phyloP scores from a whole-genome alignment of 2,113 vertebrate species.

The Paratilapia polleni region DNA sequence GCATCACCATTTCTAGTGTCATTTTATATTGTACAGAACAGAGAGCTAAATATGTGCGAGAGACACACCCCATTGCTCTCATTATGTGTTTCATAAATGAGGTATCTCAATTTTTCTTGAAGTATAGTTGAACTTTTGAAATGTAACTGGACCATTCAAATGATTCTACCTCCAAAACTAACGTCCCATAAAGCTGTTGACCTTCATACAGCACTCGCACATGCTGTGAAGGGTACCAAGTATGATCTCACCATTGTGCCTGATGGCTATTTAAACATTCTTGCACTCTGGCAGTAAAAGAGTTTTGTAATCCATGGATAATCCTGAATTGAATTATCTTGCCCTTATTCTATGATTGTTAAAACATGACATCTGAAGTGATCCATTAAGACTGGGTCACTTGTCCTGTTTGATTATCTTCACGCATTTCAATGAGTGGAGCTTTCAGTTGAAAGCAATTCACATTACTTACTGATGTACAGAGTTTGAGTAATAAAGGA shows the following conservation, averaged over 20 bases:
- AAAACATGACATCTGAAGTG: too few relatives aligned
- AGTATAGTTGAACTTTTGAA: background rate
- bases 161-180: constrained; percentile 21
- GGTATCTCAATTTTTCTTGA: background rate
- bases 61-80: background rate
- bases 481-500: background rate
- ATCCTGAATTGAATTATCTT: background rate
- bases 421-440: background rate
- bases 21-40: background rate
- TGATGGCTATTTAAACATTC: constrained; percentile 2
- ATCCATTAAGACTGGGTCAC: background rate
- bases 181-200: constrained; percentile 15
- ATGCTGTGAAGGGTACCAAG: background rate
- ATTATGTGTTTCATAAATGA: constrained; percentile 10
- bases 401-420: background rate
- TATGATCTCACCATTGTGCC: background rate
- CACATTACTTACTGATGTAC: background rate
- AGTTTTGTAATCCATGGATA: background rate
- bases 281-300: background rate
- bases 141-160: constrained; percentile 28
- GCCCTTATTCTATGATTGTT: background rate
- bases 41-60: background rate
- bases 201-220: background rate
- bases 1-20: background rate
- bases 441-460: background rate